A percentile compares a stretch with the other conserved stretches of the same genome.
Conservation (phyloP, 2,797 vertebrate species). For the Triplophysa yarkandensis region DNA sequence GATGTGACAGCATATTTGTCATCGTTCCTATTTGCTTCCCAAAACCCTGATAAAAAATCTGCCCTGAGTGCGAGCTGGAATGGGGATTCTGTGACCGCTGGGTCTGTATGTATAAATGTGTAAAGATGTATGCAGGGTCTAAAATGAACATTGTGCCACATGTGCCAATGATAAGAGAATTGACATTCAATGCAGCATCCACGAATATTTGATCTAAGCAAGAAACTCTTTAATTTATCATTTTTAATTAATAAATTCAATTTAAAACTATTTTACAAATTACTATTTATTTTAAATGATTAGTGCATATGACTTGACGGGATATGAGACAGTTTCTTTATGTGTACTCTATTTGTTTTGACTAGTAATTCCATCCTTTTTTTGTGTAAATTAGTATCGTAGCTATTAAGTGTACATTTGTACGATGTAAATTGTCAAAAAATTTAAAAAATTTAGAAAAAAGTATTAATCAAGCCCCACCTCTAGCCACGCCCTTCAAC, state of each 20-base stretch:
- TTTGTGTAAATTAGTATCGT: too few species aligned
- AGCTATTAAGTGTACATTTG: too few species aligned
- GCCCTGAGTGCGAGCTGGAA: slow-evolving; percentile 52
- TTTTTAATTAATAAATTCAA: not conserved
- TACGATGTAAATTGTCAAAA: too few species aligned
- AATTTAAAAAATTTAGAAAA: too few species aligned
- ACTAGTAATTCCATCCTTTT: not conserved
- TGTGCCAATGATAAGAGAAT: not conserved
- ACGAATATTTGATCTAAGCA: not conserved
- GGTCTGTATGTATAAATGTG: slow-evolving; percentile 38
- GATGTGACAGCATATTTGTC: slow-evolving; percentile 25
- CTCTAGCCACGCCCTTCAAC: too few species aligned
- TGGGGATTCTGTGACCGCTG: slow-evolving; percentile 63
- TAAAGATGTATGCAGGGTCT: slow-evolving; percentile 61
- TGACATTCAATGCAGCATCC: not conserved
- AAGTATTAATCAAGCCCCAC: too few species aligned
- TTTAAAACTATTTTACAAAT: too few species aligned
- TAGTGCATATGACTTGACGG: not conserved
- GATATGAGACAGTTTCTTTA: not conserved
- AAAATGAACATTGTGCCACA: not conserved
- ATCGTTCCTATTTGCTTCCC: slow-evolving; percentile 22
- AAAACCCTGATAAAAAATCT: slow-evolving; percentile 49
- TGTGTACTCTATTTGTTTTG: not conserved
- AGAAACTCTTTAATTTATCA: not conserved
- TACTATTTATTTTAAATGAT: too few species aligned